Conservation (phyloP, 2,797 vertebrate species). For the Falco cherrug region DNA sequence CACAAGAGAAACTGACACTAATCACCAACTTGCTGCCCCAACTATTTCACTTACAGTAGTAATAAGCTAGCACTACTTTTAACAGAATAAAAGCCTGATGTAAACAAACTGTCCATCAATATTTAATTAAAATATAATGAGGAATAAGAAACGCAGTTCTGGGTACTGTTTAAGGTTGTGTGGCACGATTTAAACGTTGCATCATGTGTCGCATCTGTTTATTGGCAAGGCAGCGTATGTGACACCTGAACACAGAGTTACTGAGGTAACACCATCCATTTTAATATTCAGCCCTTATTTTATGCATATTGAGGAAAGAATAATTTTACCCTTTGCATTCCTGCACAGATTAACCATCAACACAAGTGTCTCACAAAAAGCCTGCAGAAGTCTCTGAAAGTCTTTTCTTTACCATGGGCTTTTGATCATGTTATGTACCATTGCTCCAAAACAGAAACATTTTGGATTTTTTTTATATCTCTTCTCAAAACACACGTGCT, state of each 20-base stretch:
- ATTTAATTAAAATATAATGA: conserved; percentile 50
- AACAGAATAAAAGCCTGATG: neutral
- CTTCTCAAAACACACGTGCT: neutral
- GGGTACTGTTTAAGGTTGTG: neutral
- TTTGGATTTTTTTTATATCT: neutral
- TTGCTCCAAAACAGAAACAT: neutral
- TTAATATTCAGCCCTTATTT: neutral
- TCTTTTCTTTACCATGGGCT: neutral
- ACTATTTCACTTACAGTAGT: neutral
- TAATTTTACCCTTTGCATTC: neutral
- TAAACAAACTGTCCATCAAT: conserved; percentile 29
- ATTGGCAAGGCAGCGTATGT: neutral
- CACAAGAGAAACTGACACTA: conserved; percentile 16
- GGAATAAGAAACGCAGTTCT: neutral
- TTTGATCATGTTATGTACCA: neutral
- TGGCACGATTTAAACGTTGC: neutral
- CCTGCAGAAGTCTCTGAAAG: neutral
- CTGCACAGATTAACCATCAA: neutral
- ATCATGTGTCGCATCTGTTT: neutral
- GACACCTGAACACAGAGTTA: neutral
- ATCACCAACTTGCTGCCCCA: conserved; percentile 23
- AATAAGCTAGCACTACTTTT: neutral
- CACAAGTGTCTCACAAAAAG: neutral
- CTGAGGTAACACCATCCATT: neutral
- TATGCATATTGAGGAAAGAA: neutral